Conservation (phyloP, 2,113 vertebrate genomes). For the Oreotrochilus melanogaster region DNA sequence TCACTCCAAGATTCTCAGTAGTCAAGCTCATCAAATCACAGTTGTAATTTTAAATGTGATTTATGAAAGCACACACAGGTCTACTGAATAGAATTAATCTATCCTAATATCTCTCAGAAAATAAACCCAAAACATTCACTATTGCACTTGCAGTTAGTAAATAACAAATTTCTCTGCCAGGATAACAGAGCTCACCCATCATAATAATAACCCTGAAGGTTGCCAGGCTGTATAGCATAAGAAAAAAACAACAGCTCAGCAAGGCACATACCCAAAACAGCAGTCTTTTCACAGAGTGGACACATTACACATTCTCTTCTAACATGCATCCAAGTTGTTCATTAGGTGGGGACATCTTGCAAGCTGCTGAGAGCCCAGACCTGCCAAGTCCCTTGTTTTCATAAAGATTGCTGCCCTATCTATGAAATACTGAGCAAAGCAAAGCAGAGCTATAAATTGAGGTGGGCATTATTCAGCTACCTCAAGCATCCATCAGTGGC, state of each 20-base stretch:
- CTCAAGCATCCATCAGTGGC: fast-evolving
- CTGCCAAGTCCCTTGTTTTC: neutral
- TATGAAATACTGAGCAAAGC: neutral
- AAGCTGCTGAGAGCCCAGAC: neutral
- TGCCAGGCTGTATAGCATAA: fast-evolving
- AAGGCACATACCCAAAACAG: neutral
- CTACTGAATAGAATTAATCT: slow-evolving; percentile 29
- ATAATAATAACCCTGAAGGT: neutral
- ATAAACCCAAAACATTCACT: neutral
- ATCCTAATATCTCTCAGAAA: neutral
- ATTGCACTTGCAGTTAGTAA: neutral
- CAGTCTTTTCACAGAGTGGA: neutral
- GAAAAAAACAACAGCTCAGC: neutral
- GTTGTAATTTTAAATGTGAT: neutral
- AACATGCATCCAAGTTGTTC: neutral
- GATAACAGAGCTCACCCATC: neutral
- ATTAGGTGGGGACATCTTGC: neutral
- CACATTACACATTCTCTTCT: neutral
- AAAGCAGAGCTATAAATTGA: neutral
- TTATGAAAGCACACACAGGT: neutral
- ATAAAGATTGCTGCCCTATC: neutral
- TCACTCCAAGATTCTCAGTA: neutral
- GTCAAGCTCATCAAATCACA: neutral
- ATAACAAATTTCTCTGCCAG: neutral
- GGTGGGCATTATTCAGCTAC: neutral